These are phyloP conservation scores for Tipula confusa DNA, from an alignment of 2,888 invertebrate species.

Conservation along the genomic window DNA sequence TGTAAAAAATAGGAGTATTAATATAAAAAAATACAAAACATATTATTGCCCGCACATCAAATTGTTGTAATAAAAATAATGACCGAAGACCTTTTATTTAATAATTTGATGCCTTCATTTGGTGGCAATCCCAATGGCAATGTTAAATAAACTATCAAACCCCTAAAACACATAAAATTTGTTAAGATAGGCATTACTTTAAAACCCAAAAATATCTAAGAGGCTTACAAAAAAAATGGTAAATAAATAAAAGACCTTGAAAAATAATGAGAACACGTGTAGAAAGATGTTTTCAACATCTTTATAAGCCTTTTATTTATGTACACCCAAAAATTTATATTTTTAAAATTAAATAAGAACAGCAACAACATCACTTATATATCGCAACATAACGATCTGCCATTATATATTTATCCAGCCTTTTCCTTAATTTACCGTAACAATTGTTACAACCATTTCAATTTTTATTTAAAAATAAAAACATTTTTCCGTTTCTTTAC, in stretches of 20 bases:
- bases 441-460: constrained; percentile 20
- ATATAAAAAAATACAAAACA: too few species aligned
- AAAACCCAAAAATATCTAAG: not conserved
- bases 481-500: not conserved
- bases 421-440: constrained; percentile 3
- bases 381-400: not conserved
- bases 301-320: not conserved
- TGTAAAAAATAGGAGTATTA: too few species aligned
- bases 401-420: not conserved
- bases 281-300: not conserved
- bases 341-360: not conserved
- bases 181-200: not conserved
- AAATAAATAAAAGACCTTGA: not conserved
- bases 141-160: too few species aligned
- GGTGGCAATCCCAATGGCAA: too few species aligned
- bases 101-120: too few species aligned
- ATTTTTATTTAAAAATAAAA: constrained; percentile 1
- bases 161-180: too few species aligned
- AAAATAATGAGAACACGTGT: not conserved
- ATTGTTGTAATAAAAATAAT: too few species aligned
- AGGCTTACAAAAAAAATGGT: not conserved
- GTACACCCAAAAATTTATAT: not conserved
- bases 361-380: not conserved
- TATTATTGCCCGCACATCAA: too few species aligned
- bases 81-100: too few species aligned